phyloP scores from a whole-genome alignment of 1,140 invertebrate species.

The Tetragonula clypearis region DNA sequence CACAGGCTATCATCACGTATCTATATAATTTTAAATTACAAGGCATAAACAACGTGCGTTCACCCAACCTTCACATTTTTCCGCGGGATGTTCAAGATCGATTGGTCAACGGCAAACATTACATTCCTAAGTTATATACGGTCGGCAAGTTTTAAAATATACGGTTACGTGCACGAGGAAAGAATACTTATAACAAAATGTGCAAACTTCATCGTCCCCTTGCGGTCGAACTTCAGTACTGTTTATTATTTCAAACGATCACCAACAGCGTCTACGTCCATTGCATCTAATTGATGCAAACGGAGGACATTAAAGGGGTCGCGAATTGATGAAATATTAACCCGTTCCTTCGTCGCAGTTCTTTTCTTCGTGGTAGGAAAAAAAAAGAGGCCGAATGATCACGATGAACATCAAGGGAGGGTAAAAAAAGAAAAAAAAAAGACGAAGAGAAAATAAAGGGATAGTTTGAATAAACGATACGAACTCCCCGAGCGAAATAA shows the following conservation, averaged over 20 bases:
- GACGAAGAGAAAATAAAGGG: background rate
- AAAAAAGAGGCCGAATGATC: background rate
- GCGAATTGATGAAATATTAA: constrained; percentile 49
- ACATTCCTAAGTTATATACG: background rate
- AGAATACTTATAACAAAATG: constrained; percentile 7
- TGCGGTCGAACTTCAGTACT: background rate
- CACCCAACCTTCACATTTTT: background rate
- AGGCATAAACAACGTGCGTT: background rate
- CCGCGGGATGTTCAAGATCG: background rate
- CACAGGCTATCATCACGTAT: background rate
- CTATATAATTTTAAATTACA: background rate
- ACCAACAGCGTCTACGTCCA: background rate
- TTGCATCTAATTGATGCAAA: constrained; percentile 34
- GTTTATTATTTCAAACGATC: constrained; percentile 47
- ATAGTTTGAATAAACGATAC: constrained; percentile 5
- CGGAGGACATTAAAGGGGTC: constrained; percentile 30
- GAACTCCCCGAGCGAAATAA: background rate
- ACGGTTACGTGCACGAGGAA: background rate
- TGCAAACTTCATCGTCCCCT: background rate
- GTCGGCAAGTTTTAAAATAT: background rate
- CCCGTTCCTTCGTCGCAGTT: constrained; percentile 22
- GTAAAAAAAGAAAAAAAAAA: background rate
- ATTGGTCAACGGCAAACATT: background rate
- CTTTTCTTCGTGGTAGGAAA: background rate
- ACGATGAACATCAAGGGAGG: constrained; percentile 5